Percentiles rank a stretch among this genome's conserved stretches.
Conservation (phyloP, 2,797 vertebrate species). For the Pteropus rufus region DNA sequence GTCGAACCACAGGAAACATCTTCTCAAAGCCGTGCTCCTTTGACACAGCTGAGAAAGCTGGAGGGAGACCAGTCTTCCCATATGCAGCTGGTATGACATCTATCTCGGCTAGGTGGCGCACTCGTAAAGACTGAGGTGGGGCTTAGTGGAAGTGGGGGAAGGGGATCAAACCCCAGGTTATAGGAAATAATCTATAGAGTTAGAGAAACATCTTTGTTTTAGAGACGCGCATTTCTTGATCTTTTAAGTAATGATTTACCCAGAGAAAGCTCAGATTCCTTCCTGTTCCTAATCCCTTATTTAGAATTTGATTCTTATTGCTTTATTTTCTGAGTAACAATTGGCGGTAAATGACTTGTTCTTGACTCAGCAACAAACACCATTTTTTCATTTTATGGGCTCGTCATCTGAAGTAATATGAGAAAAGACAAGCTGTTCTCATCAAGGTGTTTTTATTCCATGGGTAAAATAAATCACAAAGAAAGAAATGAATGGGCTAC, state of each 20-base stretch:
- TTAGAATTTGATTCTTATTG: neutral
- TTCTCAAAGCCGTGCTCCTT: neutral
- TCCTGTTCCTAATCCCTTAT: neutral
- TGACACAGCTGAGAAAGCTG: neutral
- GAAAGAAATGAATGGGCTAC: neutral
- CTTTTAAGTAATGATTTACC: neutral
- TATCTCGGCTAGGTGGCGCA: too few relatives aligned
- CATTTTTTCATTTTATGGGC: neutral
- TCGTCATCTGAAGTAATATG: neutral
- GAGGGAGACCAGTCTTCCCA: neutral
- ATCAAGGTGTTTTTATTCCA: neutral
- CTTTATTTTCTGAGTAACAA: neutral
- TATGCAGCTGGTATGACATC: too few relatives aligned
- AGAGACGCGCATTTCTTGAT: neutral
- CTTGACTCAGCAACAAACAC: neutral
- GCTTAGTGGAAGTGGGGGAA: too few relatives aligned
- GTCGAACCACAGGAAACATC: neutral
- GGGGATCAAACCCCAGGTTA: too few relatives aligned
- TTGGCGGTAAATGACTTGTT: neutral
- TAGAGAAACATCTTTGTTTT: neutral
- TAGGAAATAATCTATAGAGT: neutral
- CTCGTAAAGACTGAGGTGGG: too few relatives aligned
- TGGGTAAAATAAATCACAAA: neutral
- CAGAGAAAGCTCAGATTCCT: neutral
- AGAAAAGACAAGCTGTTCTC: slow-evolving; percentile 7